Percentiles rank a stretch among this genome's conserved stretches.
phyloP scores from a whole-genome alignment of 1,140 invertebrate genomes.

The Drosophila takahashii region DNA sequence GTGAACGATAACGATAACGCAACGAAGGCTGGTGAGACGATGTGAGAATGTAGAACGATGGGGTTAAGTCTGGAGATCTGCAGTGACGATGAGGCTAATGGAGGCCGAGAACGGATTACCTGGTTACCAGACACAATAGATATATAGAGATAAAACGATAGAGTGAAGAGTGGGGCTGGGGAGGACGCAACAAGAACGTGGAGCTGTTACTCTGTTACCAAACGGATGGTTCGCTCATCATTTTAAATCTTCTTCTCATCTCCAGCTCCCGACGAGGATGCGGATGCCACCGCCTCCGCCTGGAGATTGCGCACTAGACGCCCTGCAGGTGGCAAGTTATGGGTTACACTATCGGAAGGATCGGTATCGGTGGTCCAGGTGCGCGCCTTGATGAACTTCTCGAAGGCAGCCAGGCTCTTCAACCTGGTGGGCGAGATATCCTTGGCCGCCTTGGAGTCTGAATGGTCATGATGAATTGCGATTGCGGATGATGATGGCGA shows the following conservation, averaged over 20 bases:
- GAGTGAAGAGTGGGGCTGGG: constrained; percentile 34
- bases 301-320: constrained; percentile 65
- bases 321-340: constrained; percentile 70
- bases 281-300: constrained; percentile 14
- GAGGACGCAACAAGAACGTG: constrained; percentile 38
- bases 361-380: constrained; percentile 56
- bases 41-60: constrained; percentile 43
- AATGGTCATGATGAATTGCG: constrained; percentile 33
- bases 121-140: constrained; percentile 65
- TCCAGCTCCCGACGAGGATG: constrained; percentile 25
- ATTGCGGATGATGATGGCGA: constrained; percentile 40
- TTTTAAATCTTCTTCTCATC: constrained; percentile 66
- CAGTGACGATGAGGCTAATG: constrained; percentile 49
- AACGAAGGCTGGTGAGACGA: constrained; percentile 54
- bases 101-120: constrained; percentile 66
- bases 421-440: constrained; percentile 54
- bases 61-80: constrained; percentile 42
- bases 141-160: constrained; percentile 27
- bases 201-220: constrained; percentile 41
- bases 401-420: constrained; percentile 71
- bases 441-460: constrained; percentile 22
- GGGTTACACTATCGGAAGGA: constrained; percentile 58
- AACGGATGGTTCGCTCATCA: constrained; percentile 15
- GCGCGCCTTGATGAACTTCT: constrained; percentile 69
- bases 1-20: constrained; percentile 68